Evolutionary conservation across 1,140 invertebrate species (phyloP).

Genomic region (Pachypeltis micranthus): DNA sequence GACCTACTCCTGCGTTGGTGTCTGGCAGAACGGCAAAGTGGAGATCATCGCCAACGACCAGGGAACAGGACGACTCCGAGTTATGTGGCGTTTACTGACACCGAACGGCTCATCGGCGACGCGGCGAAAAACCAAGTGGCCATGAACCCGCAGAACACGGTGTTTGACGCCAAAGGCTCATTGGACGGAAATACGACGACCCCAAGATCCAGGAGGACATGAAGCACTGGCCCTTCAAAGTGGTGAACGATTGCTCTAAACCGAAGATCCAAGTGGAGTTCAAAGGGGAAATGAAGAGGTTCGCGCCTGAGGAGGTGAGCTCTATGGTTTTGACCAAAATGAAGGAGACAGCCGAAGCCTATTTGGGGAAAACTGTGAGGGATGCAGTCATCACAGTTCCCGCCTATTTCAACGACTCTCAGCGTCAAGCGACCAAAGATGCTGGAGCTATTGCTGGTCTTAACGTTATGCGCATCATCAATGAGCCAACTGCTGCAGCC

Average conservation of each 20-base stretch:
- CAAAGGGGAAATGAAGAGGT: conserved; percentile 57
- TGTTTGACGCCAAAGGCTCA: conserved; percentile 46
- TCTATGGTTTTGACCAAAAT: conserved; percentile 52
- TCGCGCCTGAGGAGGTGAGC: conserved; percentile 60
- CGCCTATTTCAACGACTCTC: conserved; percentile 60
- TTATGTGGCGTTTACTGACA: conserved; percentile 79
- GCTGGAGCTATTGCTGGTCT: conserved; percentile 62
- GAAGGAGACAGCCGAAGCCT: conserved; percentile 44
- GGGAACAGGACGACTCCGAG: conserved; percentile 81
- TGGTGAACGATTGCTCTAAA: conserved; percentile 47
- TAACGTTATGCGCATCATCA: conserved; percentile 75
- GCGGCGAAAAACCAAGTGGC: conserved; percentile 63
- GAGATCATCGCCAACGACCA: conserved; percentile 92
- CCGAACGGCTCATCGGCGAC: conserved; percentile 53
- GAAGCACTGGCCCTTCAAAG: conserved; percentile 41
- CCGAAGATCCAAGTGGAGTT: conserved; percentile 52
- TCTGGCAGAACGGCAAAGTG: conserved; percentile 73
- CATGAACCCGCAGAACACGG: conserved; percentile 63
- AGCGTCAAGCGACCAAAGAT: conserved; percentile 59
- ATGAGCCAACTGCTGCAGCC: conserved; percentile 67
- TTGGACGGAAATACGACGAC: conserved; percentile 54
- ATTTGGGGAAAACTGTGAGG: conserved; percentile 33
- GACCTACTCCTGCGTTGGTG: conserved; percentile 65
- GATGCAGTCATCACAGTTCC: conserved; percentile 60
- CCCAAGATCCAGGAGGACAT: conserved; percentile 33